Conservation (phyloP, 2,888 invertebrate genomes). For the Prenolepis imparis region DNA sequence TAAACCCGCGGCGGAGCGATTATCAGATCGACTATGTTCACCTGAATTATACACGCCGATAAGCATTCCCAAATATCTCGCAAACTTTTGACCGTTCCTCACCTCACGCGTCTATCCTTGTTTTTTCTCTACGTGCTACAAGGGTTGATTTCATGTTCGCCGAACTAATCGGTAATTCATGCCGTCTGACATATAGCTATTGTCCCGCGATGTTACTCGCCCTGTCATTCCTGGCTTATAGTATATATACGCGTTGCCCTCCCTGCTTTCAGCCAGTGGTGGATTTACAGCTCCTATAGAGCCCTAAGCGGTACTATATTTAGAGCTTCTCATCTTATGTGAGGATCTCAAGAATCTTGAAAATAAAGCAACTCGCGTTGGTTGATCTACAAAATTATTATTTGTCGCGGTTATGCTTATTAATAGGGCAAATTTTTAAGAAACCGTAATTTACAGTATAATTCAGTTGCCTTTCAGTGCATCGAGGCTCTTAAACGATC, state of each 20-base stretch:
- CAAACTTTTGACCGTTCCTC: slow-evolving; percentile 54
- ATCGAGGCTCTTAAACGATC: not conserved
- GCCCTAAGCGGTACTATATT: slow-evolving; percentile 51
- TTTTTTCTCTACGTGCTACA: slow-evolving; percentile 54
- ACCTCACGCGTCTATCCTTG: slow-evolving; percentile 25
- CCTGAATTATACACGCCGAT: slow-evolving; percentile 71
- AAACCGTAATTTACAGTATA: not conserved
- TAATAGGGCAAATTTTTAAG: not conserved
- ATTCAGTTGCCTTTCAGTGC: not conserved
- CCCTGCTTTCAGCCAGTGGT: slow-evolving; percentile 56
- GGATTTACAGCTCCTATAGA: slow-evolving; percentile 46
- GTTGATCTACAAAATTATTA: slow-evolving; percentile 16
- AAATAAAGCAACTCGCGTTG: slow-evolving; percentile 6
- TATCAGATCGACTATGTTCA: slow-evolving; percentile 79
- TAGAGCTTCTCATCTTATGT: slow-evolving; percentile 13
- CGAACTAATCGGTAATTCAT: slow-evolving; percentile 80
- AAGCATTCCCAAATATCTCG: slow-evolving; percentile 79
- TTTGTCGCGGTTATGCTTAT: not conserved
- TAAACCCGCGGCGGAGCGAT: slow-evolving; percentile 65
- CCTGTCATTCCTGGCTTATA: slow-evolving; percentile 30
- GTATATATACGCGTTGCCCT: slow-evolving; percentile 30
- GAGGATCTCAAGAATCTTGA: not conserved
- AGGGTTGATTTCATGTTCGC: slow-evolving; percentile 69
- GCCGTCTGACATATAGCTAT: slow-evolving; percentile 80
- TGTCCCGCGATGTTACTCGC: slow-evolving; percentile 70